A percentile compares a stretch with the other conserved stretches of the same genome.
phyloP scores from a whole-genome alignment of 2,113 vertebrate genomes.

The Antechinus stuartii region DNA sequence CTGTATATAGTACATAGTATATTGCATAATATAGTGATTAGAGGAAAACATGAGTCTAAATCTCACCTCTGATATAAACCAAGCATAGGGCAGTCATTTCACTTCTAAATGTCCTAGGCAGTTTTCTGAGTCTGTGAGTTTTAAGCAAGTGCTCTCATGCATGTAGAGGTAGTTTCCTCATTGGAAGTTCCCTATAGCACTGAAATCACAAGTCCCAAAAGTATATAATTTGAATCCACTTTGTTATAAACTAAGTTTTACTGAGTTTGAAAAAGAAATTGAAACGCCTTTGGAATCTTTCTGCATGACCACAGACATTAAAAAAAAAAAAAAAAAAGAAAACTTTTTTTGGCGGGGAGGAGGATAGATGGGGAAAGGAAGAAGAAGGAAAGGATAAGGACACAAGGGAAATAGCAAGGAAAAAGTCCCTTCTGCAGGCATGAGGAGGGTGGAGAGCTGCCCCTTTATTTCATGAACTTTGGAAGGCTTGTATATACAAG shows the following conservation, averaged over 20 bases:
- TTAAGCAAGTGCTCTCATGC: neutral
- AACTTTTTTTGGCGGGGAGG: neutral
- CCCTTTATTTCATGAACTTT: neutral
- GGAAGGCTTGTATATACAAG: neutral
- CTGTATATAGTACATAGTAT: neutral
- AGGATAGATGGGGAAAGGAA: neutral
- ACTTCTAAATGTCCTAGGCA: neutral
- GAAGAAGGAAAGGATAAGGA: neutral
- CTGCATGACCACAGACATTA: neutral
- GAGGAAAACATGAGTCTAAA: neutral
- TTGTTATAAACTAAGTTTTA: neutral
- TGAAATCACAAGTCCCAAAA: neutral
- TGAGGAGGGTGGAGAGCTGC: neutral
- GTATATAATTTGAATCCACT: neutral
- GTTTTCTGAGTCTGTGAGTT: neutral
- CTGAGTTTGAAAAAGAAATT: neutral
- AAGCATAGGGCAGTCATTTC: neutral
- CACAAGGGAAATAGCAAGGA: neutral
- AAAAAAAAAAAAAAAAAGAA: too few species aligned
- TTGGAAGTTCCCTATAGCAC: neutral
- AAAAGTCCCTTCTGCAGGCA: neutral
- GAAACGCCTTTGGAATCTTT: neutral
- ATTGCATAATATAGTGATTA: neutral
- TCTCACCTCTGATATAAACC: neutral
- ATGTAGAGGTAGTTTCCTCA: neutral